A percentile compares a stretch with the other conserved stretches of the same genome.
Evolutionary conservation across 2,113 vertebrate genomes (phyloP).

Genomic region (Ptychochromis oligacanthus): DNA sequence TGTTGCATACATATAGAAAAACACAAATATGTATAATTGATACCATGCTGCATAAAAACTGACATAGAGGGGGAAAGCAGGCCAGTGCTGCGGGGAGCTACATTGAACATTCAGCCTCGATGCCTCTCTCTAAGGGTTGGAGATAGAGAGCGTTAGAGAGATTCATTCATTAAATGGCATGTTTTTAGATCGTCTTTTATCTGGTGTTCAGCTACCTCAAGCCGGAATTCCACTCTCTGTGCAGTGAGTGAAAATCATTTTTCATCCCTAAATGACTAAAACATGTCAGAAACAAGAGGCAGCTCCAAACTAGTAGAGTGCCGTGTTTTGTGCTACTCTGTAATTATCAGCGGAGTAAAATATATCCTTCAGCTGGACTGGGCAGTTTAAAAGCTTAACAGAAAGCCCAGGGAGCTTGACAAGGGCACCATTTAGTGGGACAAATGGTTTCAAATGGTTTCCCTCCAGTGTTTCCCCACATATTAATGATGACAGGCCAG

Average conservation of each 20-base stretch:
- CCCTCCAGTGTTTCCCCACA: conserved; percentile 64
- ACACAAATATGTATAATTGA: conserved; percentile 74
- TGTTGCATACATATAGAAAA: conserved; percentile 34
- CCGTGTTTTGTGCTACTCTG: conserved; percentile 40
- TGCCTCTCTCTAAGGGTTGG: conserved; percentile 3
- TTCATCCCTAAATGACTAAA: conserved; percentile 12
- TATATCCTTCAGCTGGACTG: conserved; percentile 64
- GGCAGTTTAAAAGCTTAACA: conserved; percentile 69
- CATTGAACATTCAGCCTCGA: conserved; percentile 66
- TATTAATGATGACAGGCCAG: conserved; percentile 71
- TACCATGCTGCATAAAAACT: conserved; percentile 71
- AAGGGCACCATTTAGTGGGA: conserved; percentile 74
- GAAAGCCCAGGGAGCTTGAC: conserved; percentile 58
- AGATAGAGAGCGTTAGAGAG: not conserved
- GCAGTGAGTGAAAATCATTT: not conserved
- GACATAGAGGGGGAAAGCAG: conserved; percentile 39
- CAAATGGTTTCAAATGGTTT: conserved; percentile 74
- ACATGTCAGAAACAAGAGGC: conserved; percentile 42
- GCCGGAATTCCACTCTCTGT: not conserved
- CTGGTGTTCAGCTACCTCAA: not conserved
- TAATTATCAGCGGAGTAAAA: conserved; percentile 69
- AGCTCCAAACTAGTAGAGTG: not conserved
- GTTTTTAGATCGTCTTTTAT: not conserved
- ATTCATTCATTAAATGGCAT: not conserved
- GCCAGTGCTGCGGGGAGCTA: conserved; percentile 65